A percentile compares a stretch with the other conserved stretches of the same genome.
These are phyloP conservation scores for Otis tarda DNA, from an alignment of 2,113 vertebrate species.

Conservation along the genomic window DNA sequence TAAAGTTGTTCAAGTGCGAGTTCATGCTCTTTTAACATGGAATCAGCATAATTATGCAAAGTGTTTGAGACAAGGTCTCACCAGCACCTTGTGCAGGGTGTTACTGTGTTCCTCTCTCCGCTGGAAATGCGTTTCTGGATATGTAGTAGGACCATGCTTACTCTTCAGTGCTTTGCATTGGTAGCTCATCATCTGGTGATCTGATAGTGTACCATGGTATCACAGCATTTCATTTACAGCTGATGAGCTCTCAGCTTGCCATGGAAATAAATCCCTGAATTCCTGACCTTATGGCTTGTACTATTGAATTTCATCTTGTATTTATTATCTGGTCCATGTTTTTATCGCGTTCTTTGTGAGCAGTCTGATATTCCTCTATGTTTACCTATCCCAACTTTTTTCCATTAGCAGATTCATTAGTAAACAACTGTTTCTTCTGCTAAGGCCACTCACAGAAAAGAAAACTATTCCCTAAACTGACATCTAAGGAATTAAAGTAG, in stretches of 20 bases:
- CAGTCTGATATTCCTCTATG: background rate
- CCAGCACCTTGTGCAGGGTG: background rate
- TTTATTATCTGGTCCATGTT: background rate
- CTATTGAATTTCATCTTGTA: background rate
- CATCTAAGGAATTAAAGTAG: background rate
- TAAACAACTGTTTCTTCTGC: background rate
- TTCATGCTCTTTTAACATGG: background rate
- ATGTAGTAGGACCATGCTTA: background rate
- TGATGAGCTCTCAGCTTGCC: background rate
- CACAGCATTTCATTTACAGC: background rate
- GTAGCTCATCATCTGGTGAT: accelerated
- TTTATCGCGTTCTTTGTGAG: background rate
- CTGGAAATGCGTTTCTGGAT: background rate
- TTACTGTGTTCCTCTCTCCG: background rate
- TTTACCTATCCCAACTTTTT: background rate
- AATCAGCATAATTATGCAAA: background rate
- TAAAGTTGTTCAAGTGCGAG: background rate
- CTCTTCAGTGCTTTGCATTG: background rate
- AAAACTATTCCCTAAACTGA: background rate
- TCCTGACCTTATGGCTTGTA: background rate
- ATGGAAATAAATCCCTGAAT: background rate
- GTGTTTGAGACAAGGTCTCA: background rate
- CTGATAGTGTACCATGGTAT: background rate
- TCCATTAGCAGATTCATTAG: background rate
- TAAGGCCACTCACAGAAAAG: background rate